Evolutionary conservation across 2,888 invertebrate species (phyloP).

Genomic region (Phortica okadai): DNA sequence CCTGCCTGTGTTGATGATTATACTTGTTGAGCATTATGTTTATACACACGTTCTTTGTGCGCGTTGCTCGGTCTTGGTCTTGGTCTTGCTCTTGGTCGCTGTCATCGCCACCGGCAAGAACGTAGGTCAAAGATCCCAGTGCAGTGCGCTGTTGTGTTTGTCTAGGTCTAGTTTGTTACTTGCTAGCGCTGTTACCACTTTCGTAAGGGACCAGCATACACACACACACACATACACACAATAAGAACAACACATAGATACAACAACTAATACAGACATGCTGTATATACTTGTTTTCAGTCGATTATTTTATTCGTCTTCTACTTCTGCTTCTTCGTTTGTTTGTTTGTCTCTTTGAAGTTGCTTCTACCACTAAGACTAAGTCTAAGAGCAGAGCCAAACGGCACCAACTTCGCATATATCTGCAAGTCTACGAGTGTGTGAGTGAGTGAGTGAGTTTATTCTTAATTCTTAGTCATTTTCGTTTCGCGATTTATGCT

Average conservation of each 20-base stretch:
- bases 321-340: neutral
- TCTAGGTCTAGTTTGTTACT: slow-evolving; percentile 12
- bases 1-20: neutral
- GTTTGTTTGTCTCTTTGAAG: slow-evolving; percentile 18
- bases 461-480: neutral
- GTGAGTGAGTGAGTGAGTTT: neutral
- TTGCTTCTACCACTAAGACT: neutral
- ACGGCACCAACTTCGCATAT: slow-evolving; percentile 7
- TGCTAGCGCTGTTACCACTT: neutral
- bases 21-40: neutral
- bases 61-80: neutral
- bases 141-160: slow-evolving; percentile 32
- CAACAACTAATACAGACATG: neutral
- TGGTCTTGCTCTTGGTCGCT: neutral
- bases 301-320: neutral
- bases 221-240: slow-evolving; percentile 8
- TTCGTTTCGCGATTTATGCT: neutral
- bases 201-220: slow-evolving; percentile 22
- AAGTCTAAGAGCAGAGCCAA: neutral
- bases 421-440: neutral
- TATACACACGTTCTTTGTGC: neutral
- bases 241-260: neutral
- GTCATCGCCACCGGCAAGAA: slow-evolving; percentile 10
- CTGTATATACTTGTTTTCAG: slow-evolving; percentile 21
- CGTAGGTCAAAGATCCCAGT: slow-evolving; percentile 74